Percentiles rank a stretch among this genome's conserved stretches.
phyloP scores from a whole-genome alignment of 2,797 vertebrate genomes.

The Erithacus rubecula region DNA sequence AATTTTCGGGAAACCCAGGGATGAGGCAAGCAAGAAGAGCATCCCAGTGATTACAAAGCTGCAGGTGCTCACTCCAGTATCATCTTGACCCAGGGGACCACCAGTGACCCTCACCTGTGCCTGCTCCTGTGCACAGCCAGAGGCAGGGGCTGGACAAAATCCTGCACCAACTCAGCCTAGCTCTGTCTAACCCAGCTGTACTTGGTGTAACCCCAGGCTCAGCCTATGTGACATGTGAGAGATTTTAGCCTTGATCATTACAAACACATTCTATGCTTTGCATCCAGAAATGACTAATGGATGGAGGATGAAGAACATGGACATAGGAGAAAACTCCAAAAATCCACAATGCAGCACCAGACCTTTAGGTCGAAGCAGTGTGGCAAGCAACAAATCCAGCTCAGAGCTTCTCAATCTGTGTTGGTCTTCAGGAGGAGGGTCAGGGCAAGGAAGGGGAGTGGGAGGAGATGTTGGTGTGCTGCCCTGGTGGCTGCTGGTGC shows the following conservation, averaged over 20 bases:
- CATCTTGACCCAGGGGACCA: not conserved
- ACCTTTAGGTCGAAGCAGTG: not conserved
- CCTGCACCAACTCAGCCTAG: not conserved
- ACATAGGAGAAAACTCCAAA: rapidly evolving
- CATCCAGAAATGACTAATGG: not conserved
- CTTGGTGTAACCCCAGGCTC: not conserved
- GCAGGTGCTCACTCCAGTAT: not conserved
- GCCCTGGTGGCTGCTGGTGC: not conserved
- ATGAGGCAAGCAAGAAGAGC: not conserved
- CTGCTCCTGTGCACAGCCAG: not conserved
- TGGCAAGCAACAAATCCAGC: not conserved
- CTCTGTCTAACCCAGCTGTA: not conserved
- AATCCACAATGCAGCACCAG: not conserved
- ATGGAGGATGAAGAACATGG: not conserved
- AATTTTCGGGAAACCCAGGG: not conserved
- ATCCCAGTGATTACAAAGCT: not conserved
- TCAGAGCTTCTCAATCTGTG: not conserved
- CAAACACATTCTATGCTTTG: not conserved
- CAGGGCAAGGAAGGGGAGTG: not conserved
- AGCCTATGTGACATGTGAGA: rapidly evolving
- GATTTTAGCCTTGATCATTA: not conserved
- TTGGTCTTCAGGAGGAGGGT: not conserved
- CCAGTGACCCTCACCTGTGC: not conserved
- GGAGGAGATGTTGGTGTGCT: not conserved
- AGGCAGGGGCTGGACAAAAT: not conserved